Evolutionary conservation across 2,888 invertebrate genomes (phyloP).

Genomic region (Operophtera brumata): DNA sequence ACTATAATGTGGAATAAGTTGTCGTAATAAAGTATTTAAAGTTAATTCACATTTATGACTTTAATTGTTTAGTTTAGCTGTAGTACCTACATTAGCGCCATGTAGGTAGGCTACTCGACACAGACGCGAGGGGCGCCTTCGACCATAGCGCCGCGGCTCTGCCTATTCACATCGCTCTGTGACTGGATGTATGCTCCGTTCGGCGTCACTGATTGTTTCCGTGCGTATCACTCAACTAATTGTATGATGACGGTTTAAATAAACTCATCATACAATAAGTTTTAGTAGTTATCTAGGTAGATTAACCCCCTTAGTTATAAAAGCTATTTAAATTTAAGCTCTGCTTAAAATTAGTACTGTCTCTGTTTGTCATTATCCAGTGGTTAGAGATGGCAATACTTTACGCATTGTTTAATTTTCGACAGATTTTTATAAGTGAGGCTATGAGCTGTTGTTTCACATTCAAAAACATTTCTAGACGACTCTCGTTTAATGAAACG

Average conservation of each 20-base stretch:
- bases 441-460: constrained; percentile 53
- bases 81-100: constrained; percentile 48
- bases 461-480: constrained; percentile 60
- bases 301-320: constrained; percentile 46
- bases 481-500: constrained; percentile 54
- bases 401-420: no score
- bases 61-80: constrained; percentile 64
- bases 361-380: constrained; percentile 23
- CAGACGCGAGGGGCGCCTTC: constrained; percentile 4
- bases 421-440: no score
- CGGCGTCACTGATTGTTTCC: constrained; percentile 46
- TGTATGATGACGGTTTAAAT: constrained; percentile 78
- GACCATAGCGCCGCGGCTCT: constrained; percentile 24
- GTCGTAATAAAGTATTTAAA: constrained; percentile 81
- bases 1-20: constrained; percentile 79
- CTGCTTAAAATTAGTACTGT: no score
- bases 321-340: no score
- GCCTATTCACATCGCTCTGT: constrained; percentile 71
- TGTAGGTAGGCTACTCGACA: constrained; percentile 37
- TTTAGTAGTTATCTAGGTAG: constrained; percentile 78
- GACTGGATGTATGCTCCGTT: constrained; percentile 30
- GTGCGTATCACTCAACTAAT: constrained; percentile 68
- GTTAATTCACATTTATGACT: constrained; percentile 74
- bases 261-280: constrained; percentile 20
- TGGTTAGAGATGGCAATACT: constrained; percentile 51